phyloP scores from a whole-genome alignment of 92 coral and sea anemone genomes.

The Epizoanthus scotinus region DNA sequence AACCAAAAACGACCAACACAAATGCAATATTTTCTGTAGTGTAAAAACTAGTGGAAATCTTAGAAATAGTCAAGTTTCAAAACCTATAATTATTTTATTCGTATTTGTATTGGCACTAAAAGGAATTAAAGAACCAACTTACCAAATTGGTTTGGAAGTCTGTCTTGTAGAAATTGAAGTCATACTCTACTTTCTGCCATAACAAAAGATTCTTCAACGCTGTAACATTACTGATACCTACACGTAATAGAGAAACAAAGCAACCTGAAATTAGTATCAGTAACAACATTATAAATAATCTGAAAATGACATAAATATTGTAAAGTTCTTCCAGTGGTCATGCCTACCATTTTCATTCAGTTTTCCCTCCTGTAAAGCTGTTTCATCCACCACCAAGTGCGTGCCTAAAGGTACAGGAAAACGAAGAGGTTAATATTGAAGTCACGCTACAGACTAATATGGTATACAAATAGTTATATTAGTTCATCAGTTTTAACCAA shows the following conservation, averaged over 20 bases:
- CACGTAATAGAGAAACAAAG: neutral
- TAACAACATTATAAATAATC: too few species aligned
- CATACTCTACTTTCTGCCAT: constrained; percentile 96
- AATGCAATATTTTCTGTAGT: too few species aligned
- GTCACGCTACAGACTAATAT: too few species aligned
- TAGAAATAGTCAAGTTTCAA: neutral
- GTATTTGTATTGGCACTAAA: neutral
- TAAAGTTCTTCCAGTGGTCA: too few species aligned
- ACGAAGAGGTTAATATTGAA: too few species aligned
- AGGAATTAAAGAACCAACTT: constrained; percentile 49
- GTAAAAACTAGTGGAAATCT: too few species aligned
- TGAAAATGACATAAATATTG: too few species aligned
- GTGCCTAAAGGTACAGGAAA: constrained; percentile 42
- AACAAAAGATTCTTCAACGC: constrained; percentile 78
- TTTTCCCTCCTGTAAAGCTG: constrained; percentile 87
- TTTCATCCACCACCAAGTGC: constrained; percentile 85
- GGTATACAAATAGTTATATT: too few species aligned
- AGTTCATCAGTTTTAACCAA: too few species aligned
- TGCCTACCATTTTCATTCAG: constrained; percentile 76
- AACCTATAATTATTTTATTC: constrained; percentile 17
- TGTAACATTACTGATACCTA: constrained; percentile 72
- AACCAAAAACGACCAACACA: too few species aligned
- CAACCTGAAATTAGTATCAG: neutral
- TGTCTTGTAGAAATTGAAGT: constrained; percentile 87
- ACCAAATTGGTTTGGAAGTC: constrained; percentile 83